These are phyloP conservation scores for Tamandua tetradactyla DNA, from an alignment of 2,797 vertebrate genomes.

Conservation along the genomic window DNA sequence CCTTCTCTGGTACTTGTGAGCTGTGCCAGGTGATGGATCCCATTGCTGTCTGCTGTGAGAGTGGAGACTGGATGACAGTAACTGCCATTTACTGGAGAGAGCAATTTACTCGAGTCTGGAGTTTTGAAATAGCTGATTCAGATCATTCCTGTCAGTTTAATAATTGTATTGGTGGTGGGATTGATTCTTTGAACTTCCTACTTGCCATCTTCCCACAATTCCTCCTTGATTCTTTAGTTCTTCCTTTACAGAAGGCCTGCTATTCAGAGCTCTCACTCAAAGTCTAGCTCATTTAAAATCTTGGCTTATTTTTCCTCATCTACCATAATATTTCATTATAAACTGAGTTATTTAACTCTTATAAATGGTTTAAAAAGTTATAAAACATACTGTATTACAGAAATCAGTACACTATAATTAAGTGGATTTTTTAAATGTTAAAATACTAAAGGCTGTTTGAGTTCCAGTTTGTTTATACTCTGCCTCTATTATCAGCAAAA, in stretches of 20 bases:
- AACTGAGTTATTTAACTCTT: background rate
- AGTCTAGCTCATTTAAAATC: background rate
- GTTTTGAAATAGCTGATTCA: too few relatives aligned
- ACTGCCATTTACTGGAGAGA: too few relatives aligned
- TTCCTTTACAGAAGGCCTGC: background rate
- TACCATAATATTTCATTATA: conserved; percentile 31
- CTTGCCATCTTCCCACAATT: too few relatives aligned
- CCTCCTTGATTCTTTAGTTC: background rate
- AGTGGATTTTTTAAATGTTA: background rate
- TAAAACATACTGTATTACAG: background rate
- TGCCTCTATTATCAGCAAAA: background rate
- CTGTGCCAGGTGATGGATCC: too few relatives aligned
- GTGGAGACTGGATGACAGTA: too few relatives aligned
- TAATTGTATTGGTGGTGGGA: too few relatives aligned
- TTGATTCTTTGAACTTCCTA: too few relatives aligned
- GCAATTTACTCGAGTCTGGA: too few relatives aligned
- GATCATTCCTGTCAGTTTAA: too few relatives aligned
- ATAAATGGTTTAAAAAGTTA: background rate
- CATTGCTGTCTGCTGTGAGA: too few relatives aligned
- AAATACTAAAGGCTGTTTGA: conserved; percentile 38
- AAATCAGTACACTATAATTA: background rate
- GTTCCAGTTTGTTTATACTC: conserved; percentile 54
- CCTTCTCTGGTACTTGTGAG: too few relatives aligned
- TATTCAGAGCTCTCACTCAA: background rate
- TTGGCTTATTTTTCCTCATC: background rate